Percentiles rank a stretch among this genome's conserved stretches.
phyloP scores from a whole-genome alignment of 1,140 invertebrate species.

The Melanaphis sacchari region DNA sequence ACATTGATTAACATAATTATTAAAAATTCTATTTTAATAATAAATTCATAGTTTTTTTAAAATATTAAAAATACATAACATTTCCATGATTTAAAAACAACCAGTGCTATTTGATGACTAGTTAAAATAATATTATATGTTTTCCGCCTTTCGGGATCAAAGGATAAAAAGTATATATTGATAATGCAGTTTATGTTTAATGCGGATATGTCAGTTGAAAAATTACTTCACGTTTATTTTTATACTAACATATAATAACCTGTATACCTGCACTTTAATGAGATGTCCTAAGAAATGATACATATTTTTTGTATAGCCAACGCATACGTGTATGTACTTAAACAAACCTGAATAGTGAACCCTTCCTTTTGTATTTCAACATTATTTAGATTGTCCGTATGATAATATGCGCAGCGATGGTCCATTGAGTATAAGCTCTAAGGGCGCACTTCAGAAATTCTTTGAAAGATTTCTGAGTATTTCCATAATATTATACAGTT shows the following conservation, averaged over 20 bases:
- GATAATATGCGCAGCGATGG: background rate
- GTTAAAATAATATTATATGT: too few relatives aligned
- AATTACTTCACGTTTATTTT: background rate
- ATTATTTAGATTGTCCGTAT: slow-evolving; percentile 18
- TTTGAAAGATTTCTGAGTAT: slow-evolving; percentile 29
- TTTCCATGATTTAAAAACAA: background rate
- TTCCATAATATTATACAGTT: background rate
- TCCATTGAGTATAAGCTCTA: slow-evolving; percentile 30
- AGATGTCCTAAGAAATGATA: slow-evolving; percentile 1
- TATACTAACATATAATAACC: background rate
- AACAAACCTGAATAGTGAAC: slow-evolving; percentile 10
- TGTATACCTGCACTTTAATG: background rate
- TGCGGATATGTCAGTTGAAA: background rate
- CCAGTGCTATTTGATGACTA: too few relatives aligned
- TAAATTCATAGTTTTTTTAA: background rate
- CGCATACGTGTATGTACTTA: background rate
- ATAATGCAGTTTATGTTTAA: background rate
- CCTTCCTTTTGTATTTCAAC: slow-evolving; percentile 25
- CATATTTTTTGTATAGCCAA: background rate
- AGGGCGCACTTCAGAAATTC: slow-evolving; percentile 25
- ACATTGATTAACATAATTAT: background rate
- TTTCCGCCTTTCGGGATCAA: background rate
- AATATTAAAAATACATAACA: background rate
- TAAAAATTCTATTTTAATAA: background rate
- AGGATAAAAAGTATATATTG: background rate